Evolutionary conservation across 2,797 vertebrate species (phyloP).

Genomic region (Orestias chungarensis): DNA sequence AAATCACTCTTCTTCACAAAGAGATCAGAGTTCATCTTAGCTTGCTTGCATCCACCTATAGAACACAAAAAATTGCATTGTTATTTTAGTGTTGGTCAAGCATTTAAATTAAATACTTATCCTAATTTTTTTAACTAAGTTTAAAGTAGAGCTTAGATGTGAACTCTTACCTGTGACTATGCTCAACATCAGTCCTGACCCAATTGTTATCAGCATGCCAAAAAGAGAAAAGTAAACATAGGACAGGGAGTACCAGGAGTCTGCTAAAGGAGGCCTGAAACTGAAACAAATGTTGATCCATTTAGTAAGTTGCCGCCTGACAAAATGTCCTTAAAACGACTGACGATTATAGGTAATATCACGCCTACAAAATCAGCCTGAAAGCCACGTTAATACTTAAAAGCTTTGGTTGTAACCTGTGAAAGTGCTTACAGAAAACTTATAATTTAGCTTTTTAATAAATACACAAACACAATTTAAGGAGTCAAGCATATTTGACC

Average conservation of each 20-base stretch:
- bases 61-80: background rate
- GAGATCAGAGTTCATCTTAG: constrained; percentile 65
- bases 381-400: background rate
- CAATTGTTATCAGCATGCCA: constrained; percentile 72
- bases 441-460: background rate
- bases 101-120: background rate
- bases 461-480: background rate
- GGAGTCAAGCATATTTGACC: background rate
- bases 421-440: background rate
- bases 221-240: constrained; percentile 81
- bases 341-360: background rate
- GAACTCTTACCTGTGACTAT: constrained; percentile 73
- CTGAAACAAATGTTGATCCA: constrained; percentile 36
- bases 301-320: background rate
- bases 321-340: background rate
- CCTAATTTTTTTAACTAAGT: background rate
- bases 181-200: constrained; percentile 75
- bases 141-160: background rate
- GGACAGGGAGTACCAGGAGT: constrained; percentile 83
- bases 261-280: constrained; percentile 76
- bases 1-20: constrained; percentile 78
- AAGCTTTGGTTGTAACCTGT: background rate
- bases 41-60: constrained; percentile 81
- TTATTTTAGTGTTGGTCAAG: constrained; percentile 1
- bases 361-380: background rate